phyloP scores from a whole-genome alignment of 2,888 invertebrate species.

The Pherbina coryleti region DNA sequence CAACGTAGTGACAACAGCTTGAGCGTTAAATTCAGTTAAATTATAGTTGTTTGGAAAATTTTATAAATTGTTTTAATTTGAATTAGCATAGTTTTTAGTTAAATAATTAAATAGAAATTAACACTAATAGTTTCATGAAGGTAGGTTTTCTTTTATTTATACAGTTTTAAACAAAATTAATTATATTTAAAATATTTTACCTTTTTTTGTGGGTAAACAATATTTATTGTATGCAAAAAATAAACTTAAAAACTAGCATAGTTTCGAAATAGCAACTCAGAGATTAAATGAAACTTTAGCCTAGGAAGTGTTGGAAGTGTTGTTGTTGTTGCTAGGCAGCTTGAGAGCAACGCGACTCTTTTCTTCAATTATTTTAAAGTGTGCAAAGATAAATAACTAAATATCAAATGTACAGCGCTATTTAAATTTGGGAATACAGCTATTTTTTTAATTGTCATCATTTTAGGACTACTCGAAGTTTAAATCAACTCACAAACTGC shows the following conservation, averaged over 20 bases:
- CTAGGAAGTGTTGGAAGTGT: too few relatives aligned
- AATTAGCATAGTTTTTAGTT: background rate
- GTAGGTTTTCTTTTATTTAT: slow-evolving; percentile 18
- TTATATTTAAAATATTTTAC: slow-evolving; percentile 2
- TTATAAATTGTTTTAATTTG: background rate
- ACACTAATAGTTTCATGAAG: slow-evolving; percentile 34
- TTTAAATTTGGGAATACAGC: background rate
- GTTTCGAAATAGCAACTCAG: background rate
- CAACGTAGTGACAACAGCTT: background rate
- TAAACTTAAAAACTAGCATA: slow-evolving; percentile 18
- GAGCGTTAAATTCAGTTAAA: too few relatives aligned
- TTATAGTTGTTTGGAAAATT: too few relatives aligned
- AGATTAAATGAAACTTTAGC: too few relatives aligned
- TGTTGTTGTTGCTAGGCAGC: too few relatives aligned
- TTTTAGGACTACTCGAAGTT: background rate
- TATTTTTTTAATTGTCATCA: background rate
- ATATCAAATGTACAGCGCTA: slow-evolving; percentile 9
- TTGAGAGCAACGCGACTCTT: too few relatives aligned
- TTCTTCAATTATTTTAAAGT: background rate
- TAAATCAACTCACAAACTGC: slow-evolving; percentile 15
- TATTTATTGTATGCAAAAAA: background rate
- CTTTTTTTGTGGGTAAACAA: slow-evolving; percentile 23
- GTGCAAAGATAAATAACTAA: background rate
- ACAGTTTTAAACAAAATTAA: slow-evolving; percentile 20
- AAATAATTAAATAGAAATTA: slow-evolving; percentile 33